Percentiles rank a stretch among this genome's conserved stretches.
These are phyloP conservation scores for Siniperca scherzeri DNA, from an alignment of 2,797 vertebrate species.

Conservation along the genomic window DNA sequence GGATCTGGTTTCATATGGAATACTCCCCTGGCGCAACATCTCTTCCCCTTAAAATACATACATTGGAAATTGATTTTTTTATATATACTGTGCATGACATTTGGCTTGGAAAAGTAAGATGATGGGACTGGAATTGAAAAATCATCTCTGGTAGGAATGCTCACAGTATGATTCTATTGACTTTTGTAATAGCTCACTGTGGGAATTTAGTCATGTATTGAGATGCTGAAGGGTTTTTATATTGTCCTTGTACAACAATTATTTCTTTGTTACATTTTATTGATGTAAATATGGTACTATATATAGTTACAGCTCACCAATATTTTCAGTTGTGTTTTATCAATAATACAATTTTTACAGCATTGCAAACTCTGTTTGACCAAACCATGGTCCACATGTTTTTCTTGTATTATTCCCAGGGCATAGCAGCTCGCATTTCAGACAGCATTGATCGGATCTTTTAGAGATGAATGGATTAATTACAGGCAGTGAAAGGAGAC, in stretches of 20 bases:
- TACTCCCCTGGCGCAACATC: slow-evolving; percentile 43
- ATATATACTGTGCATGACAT: slow-evolving; percentile 72
- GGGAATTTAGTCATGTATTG: slow-evolving; percentile 50
- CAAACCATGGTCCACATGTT: slow-evolving; percentile 41
- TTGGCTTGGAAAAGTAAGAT: slow-evolving; percentile 69
- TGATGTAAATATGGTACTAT: slow-evolving; percentile 47
- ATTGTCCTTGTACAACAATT: slow-evolving; percentile 37
- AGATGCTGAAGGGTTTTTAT: slow-evolving; percentile 41
- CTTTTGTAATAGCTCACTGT: slow-evolving; percentile 63
- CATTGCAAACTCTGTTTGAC: slow-evolving; percentile 22
- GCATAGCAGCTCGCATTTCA: slow-evolving; percentile 71
- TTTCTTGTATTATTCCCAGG: slow-evolving; percentile 60
- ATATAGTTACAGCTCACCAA: slow-evolving; percentile 34
- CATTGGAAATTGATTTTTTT: slow-evolving; percentile 80
- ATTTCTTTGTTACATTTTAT: slow-evolving; percentile 44
- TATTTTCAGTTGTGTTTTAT: slow-evolving; percentile 53
- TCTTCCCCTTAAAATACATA: slow-evolving; percentile 62
- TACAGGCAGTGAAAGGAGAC: slow-evolving; percentile 82
- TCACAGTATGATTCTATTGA: slow-evolving; percentile 57
- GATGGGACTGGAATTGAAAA: slow-evolving; percentile 69
- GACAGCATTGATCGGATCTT: slow-evolving; percentile 84
- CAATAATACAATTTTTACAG: slow-evolving; percentile 48
- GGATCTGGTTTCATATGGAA: slow-evolving; percentile 47
- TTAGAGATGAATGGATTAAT: slow-evolving; percentile 90
- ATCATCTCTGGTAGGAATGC: slow-evolving; percentile 52